phyloP scores from a whole-genome alignment of 2,113 vertebrate species.

The Myocastor coypus region DNA sequence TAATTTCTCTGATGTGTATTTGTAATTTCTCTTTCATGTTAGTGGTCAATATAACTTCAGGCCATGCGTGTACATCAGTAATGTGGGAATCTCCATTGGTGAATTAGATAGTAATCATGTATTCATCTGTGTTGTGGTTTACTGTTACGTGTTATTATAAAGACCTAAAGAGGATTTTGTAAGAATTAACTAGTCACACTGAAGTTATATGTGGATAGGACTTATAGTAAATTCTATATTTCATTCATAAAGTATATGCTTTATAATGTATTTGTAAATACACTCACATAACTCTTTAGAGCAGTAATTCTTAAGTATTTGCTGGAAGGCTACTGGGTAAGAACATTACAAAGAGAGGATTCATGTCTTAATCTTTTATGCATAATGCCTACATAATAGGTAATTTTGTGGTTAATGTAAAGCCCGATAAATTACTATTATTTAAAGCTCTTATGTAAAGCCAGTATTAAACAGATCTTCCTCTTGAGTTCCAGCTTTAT shows the following conservation, averaged over 20 bases:
- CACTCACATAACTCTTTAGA: neutral
- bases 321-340: neutral
- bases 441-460: neutral
- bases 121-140: neutral
- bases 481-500: neutral
- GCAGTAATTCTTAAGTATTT: neutral
- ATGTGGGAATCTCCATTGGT: neutral
- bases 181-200: neutral
- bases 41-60: neutral
- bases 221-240: neutral
- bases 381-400: neutral
- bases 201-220: neutral
- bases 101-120: neutral
- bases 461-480: neutral
- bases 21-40: neutral
- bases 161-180: neutral
- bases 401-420: neutral
- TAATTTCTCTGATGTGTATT: neutral
- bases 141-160: neutral
- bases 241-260: neutral
- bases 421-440: slow-evolving; percentile 1
- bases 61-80: neutral
- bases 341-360: neutral
- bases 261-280: neutral
- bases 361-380: neutral